Base-by-base conservation (phyloP, 2,888 invertebrate genomes). In the Lasioglossum leucozonium region DNA sequence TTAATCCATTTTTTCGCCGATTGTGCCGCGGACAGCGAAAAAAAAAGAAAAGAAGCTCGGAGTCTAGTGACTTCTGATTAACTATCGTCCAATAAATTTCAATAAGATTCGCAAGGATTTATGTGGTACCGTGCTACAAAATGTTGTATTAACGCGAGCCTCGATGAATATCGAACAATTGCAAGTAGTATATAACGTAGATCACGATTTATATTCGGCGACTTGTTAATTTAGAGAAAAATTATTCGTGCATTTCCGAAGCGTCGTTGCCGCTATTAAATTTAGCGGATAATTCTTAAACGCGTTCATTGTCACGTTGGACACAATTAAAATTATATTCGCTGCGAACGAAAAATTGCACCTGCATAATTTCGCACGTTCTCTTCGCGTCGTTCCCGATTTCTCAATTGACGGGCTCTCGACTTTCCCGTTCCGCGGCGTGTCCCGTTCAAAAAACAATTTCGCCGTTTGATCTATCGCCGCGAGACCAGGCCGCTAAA, bases 361-460 rank as follows among this genome's bases (percentile, higher is more conserved):
- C n/a, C 4, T 4, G 11, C 4, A 11, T 10, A 55, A 4, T 55
- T n/a, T 51, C 13, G 18, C 3, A 10, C n/a, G n/a, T 10, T 51
- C 22, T n/a, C 51, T n/a, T 11, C 10, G 55, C 4, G n/a, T 55
- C n/a, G 4, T 11, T 55, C n/a, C 4, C 11, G 4, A n/a, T 55
- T n/a, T n/a, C 4, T 11, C 4, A n/a, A n/a, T 10, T n/a, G 11
- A 2, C 8, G 4, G 22, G 11, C n/a, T 18, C 34, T 34, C 37
- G 34, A 67, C 5, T 5, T 26, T 22, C 10, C 34, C n/a, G 13
- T 69, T 40, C 40, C 40, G 40, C 69, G 40, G 40, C 69, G 40
- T 69, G 69, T 13, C 13, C 30, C 69, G 37, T 40, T 69, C 40
- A 55, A 73, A 72, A 82, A 81, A 73, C 51, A 81, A 72, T 82